These are phyloP conservation scores for Machimus rusticus DNA, from an alignment of 2,888 invertebrate genomes.

Conservation along the genomic window DNA sequence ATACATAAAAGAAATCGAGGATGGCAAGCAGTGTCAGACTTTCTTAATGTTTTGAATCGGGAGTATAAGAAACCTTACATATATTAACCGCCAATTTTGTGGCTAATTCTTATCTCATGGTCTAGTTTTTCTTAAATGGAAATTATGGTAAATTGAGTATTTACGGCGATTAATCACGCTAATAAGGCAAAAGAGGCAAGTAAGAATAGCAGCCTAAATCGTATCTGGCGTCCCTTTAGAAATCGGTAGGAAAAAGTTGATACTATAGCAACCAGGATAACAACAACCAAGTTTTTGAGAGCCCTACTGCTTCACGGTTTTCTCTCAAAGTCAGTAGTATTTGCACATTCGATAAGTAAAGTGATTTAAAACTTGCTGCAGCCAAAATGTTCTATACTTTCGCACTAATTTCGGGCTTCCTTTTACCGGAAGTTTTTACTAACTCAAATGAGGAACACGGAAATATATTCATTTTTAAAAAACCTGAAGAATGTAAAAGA, in stretches of 20 bases:
- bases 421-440: neutral
- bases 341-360: neutral
- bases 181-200: neutral
- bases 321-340: neutral
- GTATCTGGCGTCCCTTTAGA: neutral
- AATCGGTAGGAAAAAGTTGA: neutral
- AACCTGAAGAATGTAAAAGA: slow-evolving; percentile 57
- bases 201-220: neutral
- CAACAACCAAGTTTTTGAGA: neutral
- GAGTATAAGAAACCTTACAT: too few relatives aligned
- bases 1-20: too few relatives aligned
- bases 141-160: neutral
- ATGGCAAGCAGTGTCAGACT: too few relatives aligned
- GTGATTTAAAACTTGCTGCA: neutral
- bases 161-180: neutral
- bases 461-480: neutral
- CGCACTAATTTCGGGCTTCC: slow-evolving; percentile 10
- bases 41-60: too few relatives aligned
- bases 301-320: neutral
- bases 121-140: neutral
- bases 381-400: neutral
- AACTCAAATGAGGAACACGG: neutral
- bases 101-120: neutral
- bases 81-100: neutral
- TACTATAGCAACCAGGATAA: neutral